These are phyloP conservation scores for Norana najaformis DNA, from an alignment of 2,888 invertebrate species.

Conservation along the genomic window DNA sequence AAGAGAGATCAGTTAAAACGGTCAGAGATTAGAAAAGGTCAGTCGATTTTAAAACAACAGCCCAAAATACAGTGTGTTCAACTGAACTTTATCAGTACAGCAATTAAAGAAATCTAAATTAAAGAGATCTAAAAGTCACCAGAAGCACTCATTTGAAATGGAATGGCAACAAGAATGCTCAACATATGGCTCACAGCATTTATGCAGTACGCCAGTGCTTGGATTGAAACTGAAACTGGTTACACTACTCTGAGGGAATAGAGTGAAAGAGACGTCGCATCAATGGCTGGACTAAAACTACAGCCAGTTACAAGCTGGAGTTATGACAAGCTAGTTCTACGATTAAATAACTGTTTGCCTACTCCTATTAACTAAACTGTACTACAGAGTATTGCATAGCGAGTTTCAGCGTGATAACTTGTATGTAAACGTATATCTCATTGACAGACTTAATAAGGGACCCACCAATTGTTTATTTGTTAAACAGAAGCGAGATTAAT, in stretches of 20 bases:
- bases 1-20: not conserved
- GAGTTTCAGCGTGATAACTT: not conserved
- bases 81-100: not conserved
- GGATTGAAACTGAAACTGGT: not conserved
- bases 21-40: not conserved
- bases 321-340: no score
- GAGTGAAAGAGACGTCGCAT: not conserved
- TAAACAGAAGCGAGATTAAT: not conserved
- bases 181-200: not conserved
- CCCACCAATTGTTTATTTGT: not conserved
- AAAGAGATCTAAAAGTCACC: not conserved
- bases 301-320: no score
- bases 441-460: no score
- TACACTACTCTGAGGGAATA: not conserved
- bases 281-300: not conserved
- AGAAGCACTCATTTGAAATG: not conserved
- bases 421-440: not conserved
- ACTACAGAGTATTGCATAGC: no score
- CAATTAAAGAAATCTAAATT: not conserved
- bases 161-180: not conserved
- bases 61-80: constrained; percentile 1
- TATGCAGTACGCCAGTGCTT: not conserved
- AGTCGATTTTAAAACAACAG: not conserved
- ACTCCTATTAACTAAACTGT: no score
- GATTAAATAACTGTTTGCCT: no score